These are phyloP conservation scores for Bubo bubo DNA, from an alignment of 2,113 vertebrate species.

Conservation along the genomic window DNA sequence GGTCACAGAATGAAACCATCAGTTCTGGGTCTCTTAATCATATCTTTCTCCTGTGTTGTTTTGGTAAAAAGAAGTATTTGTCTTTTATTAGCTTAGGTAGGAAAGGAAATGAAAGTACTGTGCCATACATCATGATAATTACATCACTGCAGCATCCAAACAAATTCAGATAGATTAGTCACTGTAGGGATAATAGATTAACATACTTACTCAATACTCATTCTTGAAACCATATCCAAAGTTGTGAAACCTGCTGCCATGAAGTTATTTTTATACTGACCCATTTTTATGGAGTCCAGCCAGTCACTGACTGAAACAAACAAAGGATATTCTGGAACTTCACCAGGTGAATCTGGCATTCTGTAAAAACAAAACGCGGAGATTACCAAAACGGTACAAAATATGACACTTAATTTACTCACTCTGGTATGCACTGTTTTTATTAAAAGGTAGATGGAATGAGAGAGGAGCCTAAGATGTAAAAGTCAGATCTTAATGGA, in stretches of 20 bases:
- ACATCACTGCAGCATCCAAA: not conserved
- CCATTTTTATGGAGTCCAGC: conserved; percentile 98
- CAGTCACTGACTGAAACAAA: conserved; percentile 95
- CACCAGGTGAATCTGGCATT: conserved; percentile 90
- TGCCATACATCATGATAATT: not conserved
- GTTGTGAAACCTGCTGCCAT: conserved; percentile 92
- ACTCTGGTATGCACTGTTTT: not conserved
- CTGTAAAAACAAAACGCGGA: conserved; percentile 60
- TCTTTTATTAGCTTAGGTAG: not conserved
- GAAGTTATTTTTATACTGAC: conserved; percentile 95
- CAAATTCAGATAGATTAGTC: not conserved
- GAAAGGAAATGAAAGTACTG: not conserved
- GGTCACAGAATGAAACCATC: not conserved
- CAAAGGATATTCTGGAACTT: conserved; percentile 90
- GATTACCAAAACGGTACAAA: not conserved
- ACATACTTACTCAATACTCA: conserved; percentile 94
- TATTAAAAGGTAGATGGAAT: not conserved
- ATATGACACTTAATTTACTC: not conserved
- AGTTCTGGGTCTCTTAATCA: not conserved
- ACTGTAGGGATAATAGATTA: not conserved
- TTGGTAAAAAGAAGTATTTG: not conserved
- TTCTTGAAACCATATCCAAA: conserved; percentile 92
- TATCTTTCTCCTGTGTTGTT: not conserved
- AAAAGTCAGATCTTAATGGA: not conserved
- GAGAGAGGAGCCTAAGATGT: not conserved